Conservation (phyloP, 2,888 invertebrate species). For the Chorisops tibialis region DNA sequence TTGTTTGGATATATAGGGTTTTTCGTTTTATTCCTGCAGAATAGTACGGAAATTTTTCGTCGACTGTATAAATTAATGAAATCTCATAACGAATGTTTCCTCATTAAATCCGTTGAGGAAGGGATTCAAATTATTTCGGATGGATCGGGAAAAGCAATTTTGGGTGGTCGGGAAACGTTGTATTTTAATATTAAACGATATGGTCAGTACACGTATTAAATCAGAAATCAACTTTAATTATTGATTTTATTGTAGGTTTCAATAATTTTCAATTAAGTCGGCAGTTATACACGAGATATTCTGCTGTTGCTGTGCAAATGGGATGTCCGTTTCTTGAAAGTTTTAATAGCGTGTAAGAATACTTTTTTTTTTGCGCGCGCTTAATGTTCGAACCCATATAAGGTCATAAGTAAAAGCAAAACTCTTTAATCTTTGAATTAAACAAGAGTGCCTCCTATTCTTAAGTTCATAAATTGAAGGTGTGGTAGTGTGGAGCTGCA, state of each 20-base stretch:
- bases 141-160: slow-evolving; percentile 60
- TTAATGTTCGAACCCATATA: no score
- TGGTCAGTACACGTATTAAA: slow-evolving; percentile 55
- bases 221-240: background rate
- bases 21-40: slow-evolving; percentile 50
- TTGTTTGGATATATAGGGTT: background rate
- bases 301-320: slow-evolving; percentile 72
- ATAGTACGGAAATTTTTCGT: slow-evolving; percentile 72
- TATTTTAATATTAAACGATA: slow-evolving; percentile 73
- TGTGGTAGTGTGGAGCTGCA: no score
- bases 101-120: slow-evolving; percentile 68
- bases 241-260: slow-evolving; percentile 36
- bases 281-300: slow-evolving; percentile 73
- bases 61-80: slow-evolving; percentile 67
- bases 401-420: background rate
- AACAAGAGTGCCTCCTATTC: no score
- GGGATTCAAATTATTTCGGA: slow-evolving; percentile 66
- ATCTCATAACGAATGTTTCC: slow-evolving; percentile 56
- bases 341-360: slow-evolving; percentile 65
- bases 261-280: slow-evolving; percentile 66
- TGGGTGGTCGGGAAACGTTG: slow-evolving; percentile 72
- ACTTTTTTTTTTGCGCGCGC: background rate
- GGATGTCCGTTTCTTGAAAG: slow-evolving; percentile 73
- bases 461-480: no score
- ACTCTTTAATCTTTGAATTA: no score